These are phyloP conservation scores for Geococcyx californianus DNA, from an alignment of 2,113 vertebrate genomes.

Conservation along the genomic window DNA sequence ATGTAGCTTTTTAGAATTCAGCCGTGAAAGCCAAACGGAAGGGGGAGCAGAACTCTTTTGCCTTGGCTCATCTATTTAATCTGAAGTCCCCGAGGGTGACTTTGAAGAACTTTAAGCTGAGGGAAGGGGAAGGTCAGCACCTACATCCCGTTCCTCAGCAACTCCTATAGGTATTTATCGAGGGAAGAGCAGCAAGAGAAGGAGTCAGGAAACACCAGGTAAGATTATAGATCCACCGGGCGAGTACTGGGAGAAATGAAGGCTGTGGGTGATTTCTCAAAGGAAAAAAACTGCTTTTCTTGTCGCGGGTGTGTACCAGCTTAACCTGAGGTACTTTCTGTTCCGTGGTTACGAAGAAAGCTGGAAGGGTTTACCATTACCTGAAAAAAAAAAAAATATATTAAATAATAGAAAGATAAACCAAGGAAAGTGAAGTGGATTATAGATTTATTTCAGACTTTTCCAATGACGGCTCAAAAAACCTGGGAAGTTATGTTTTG, in stretches of 20 bases:
- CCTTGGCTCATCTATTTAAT: constrained; percentile 73
- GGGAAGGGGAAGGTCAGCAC: constrained; percentile 55
- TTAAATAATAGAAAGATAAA: background rate
- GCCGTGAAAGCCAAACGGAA: constrained; percentile 76
- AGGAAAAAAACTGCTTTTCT: background rate
- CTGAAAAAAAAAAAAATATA: background rate
- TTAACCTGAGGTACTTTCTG: background rate
- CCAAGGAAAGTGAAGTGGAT: background rate
- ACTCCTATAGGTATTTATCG: background rate
- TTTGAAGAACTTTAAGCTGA: constrained; percentile 51
- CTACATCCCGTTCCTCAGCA: constrained; percentile 1
- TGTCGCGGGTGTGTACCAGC: background rate
- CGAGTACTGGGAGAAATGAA: background rate
- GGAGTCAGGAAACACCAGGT: constrained; percentile 21
- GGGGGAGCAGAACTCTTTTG: constrained; percentile 49
- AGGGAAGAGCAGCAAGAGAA: background rate
- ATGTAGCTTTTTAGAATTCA: constrained; percentile 61
- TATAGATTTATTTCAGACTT: background rate
- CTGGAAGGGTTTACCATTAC: background rate
- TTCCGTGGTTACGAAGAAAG: background rate
- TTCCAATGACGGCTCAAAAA: background rate
- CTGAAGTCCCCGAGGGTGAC: constrained; percentile 44
- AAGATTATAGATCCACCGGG: background rate
- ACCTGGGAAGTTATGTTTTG: background rate
- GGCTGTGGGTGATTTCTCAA: background rate